Evolutionary conservation across 2,113 vertebrate genomes (phyloP), one percentile per base, ranked within the genome.

Genomic region (Geothlypis trichas): DNA sequence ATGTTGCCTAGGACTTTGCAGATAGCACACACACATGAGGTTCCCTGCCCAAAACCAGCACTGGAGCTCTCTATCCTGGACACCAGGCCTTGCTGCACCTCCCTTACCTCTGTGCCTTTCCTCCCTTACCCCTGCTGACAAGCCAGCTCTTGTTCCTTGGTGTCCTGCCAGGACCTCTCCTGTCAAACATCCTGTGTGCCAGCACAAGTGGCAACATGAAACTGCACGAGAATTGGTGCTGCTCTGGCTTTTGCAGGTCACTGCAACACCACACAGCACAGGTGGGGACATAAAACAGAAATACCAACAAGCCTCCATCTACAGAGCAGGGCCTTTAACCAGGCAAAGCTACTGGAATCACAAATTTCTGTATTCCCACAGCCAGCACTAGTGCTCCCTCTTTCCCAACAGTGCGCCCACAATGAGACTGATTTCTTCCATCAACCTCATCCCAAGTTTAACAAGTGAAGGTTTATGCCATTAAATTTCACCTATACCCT

Each of bases 101-200:
- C 49, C 49, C 14, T 51, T 51, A 24, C 65, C 69, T 55, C 42
- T 17, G 14, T 11, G 19, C 73, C 68, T 39, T 37, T 58, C 47
- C 68, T 88, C 46, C 90, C 39, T 12, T 7, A 30, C 17, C 41
- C 51, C 62, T 81, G 79, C 68, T 65, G 71, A 57, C 73, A 79
- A 94, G 94, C 61, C 8, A 74, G 79, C 55, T 95, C 79, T 65
- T 94, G 93, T 10, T 52, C 75, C 67, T 28, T 92, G 83, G 93
- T 92, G 90, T 61, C 73, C 65, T 83, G 93, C 91, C 96, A 96
- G 67, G 30, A 75, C 47, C 44, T 49, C 46, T 57, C 33, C 55
- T 71, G 67, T 59, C 81, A 85, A 84, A 83, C 6, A 44, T 0
- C 21, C 52, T 3, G 1, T 7, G 61, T 23, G 76, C 76, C 92